Base-by-base conservation (phyloP, 2,113 vertebrate species). In the Octodon degus region DNA sequence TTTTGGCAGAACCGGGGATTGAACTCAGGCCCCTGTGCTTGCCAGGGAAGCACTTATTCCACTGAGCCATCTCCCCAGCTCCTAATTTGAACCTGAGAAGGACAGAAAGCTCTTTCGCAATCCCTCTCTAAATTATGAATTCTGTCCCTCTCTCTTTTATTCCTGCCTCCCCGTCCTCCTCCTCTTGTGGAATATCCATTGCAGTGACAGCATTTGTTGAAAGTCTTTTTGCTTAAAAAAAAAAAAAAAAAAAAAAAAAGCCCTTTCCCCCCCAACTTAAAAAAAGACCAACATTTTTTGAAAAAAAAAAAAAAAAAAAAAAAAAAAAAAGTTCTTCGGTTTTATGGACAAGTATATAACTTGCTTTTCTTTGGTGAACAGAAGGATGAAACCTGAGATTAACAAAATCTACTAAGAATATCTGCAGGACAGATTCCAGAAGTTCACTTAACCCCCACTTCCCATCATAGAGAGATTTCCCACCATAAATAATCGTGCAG, bases 311-410 rank as follows among this genome's bases (percentile, higher is more conserved):
- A 43, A 5, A 9, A 83, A 63, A 94, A 85, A 65, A 93, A 84
- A 74, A 76, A 86, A 95, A 93, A 80, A 67, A 70, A 86, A 85
- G 55, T 81, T 58, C n/a, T 94, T 95, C 11, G 53, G 1, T 93
- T 87, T 74, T 96, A 77, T 47, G 17, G n/a, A 86, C 79, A 92
- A 65, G 47, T 20, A 7, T 2, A 9, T 87, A 84, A 76, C 17
- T 68, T 90, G 40, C 76, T 95, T 92, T 94, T 89, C 87, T 86
- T 93, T 47, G 76, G 50, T 43, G n/a, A 87, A 95, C 55, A 4
- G 19, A 89, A 93, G 47, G 30, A 84, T 58, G 40, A 86, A 93
- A 62, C 47, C 43, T 2, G 0, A 89, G 68, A 85, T 84, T 50
- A 68, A 90, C 86, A 58, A 84, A 95, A 94, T 63, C 72, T 63